phyloP scores from a whole-genome alignment of 2,888 invertebrate genomes.

The Melieria crassipennis region DNA sequence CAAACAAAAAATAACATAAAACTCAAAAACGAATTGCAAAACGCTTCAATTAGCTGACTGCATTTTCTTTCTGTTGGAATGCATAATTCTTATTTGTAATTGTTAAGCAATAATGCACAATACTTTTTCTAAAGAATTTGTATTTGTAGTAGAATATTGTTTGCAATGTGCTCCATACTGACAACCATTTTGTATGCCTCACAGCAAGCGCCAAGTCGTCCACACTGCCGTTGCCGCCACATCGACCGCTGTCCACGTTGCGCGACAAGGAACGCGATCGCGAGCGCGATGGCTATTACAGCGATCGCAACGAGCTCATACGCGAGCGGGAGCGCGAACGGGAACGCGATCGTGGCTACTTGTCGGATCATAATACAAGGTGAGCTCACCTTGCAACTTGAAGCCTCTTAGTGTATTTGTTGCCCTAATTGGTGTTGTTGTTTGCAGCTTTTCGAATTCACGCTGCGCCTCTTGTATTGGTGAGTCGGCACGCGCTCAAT shows the following conservation, averaged over 20 bases:
- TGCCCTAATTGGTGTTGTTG: neutral
- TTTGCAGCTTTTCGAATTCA: conserved; percentile 67
- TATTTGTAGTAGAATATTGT: too few species aligned
- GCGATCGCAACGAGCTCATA: conserved; percentile 87
- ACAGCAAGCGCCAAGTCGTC: conserved; percentile 83
- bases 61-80: too few species aligned
- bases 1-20: neutral
- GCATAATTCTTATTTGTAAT: too few species aligned
- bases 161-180: too few species aligned
- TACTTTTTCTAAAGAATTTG: neutral
- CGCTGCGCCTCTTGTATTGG: conserved; percentile 88
- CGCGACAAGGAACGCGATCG: conserved; percentile 69
- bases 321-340: conserved; percentile 79
- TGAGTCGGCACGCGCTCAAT: conserved; percentile 87
- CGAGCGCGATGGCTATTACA: conserved; percentile 86
- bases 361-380: conserved; percentile 82
- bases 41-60: too few species aligned
- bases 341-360: conserved; percentile 77
- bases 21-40: conserved; percentile 5
- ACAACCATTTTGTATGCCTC: conserved; percentile 3
- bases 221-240: conserved; percentile 82
- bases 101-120: too few species aligned
- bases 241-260: conserved; percentile 69
- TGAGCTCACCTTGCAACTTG: conserved; percentile 66
- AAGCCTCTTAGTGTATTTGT: neutral